Evolutionary conservation across 2,888 invertebrate species (phyloP).

Genomic region (Scotopteryx bipunctaria): DNA sequence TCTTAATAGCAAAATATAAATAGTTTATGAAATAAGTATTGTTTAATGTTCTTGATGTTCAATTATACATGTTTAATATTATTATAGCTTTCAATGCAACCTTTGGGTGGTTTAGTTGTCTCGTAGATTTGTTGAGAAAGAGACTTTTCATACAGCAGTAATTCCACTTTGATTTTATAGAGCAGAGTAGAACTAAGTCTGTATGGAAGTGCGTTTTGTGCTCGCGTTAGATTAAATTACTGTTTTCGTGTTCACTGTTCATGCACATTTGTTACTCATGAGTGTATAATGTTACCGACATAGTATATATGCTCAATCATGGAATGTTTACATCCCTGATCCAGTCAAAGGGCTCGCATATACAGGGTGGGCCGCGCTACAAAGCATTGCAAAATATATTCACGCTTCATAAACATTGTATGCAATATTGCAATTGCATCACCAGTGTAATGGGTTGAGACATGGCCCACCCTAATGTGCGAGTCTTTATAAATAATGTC

Average conservation of each 20-base stretch:
- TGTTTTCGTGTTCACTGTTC: constrained; percentile 13
- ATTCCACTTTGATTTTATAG: no score
- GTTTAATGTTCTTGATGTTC: constrained; percentile 11
- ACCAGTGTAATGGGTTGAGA: no score
- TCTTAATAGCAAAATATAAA: not conserved
- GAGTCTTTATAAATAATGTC: no score
- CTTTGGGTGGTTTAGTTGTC: constrained; percentile 2
- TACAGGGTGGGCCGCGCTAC: no score
- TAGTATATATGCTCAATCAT: constrained; percentile 12
- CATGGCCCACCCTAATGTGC: no score
- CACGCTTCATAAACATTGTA: no score
- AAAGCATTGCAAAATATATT: no score
- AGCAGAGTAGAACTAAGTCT: not conserved
- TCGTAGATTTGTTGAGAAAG: no score
- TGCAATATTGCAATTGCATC: no score
- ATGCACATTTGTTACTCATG: constrained; percentile 4
- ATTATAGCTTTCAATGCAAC: constrained; percentile 4
- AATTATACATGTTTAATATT: constrained; percentile 14
- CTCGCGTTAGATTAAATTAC: not conserved
- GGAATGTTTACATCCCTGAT: not conserved
- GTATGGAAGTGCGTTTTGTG: not conserved
- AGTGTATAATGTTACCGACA: constrained; percentile 4
- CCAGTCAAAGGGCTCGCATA: not conserved
- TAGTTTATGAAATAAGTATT: not conserved
- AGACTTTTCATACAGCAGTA: no score